Evolutionary conservation across 1,140 invertebrate genomes (phyloP), one percentile per base, ranked within the genome.

Genomic region (Phenacoccus solenopsis): DNA sequence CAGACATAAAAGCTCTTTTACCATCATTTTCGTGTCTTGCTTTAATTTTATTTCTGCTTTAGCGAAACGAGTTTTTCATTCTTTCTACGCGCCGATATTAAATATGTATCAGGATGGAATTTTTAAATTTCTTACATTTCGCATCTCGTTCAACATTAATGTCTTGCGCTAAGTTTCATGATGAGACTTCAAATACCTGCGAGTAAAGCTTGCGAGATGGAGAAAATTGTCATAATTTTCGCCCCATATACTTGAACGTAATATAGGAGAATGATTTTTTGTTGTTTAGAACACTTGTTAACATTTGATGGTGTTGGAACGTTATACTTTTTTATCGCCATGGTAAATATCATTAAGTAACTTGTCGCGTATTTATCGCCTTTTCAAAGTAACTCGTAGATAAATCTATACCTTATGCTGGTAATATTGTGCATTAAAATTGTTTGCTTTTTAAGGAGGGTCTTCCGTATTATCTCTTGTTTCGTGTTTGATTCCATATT

Each of bases 41-140:
- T 64, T 64, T 64, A 64, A 64, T 64, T 64, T 64, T 64, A 64
- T 64, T 64, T 64, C 59, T 64, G 25, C 59, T 64, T 64, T 64
- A 24, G 59, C 59, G 59, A 64, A 64, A 25, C 59, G 59, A 64
- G 59, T 64, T 64, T 64, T 64, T 24, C 59, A 24, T 64, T 38
- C 32, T 64, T 64, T 64, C 21, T 64, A 64, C 59, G 25, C 20
- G 20, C 7, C 21, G 25, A 25, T 64, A 64, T 64, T 64, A 64
- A 64, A 64, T 64, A 64, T 64, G 59, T 64, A 64, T 64, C 59
- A 22, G 20, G 22, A 25, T 10, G 22, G 3, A 49, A 49, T 49
- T 49, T 49, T 49, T 49, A n/a, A n/a, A n/a, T n/a, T n/a, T n/a
- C n/a, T n/a, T n/a, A n/a, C n/a, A n/a, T n/a, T n/a, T n/a, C n/a